A percentile compares a stretch with the other conserved stretches of the same genome.
Conservation (phyloP, 1,140 invertebrate genomes). For the Manduca sexta region DNA sequence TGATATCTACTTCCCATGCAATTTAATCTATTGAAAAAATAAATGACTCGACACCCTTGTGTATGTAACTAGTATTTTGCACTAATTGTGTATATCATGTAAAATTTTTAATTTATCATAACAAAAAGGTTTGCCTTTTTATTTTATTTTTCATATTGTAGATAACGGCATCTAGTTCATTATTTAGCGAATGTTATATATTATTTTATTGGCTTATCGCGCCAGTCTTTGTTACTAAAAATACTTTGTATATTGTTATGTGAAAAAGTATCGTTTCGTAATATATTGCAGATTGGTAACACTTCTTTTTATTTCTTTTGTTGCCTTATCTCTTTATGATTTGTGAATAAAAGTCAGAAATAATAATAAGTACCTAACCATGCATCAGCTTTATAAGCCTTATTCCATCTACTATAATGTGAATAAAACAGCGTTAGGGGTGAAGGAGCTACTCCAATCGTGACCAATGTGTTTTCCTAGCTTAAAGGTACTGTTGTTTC, state of each 20-base stretch:
- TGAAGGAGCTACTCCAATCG: too few relatives aligned
- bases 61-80: constrained; percentile 48
- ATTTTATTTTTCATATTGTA: constrained; percentile 41
- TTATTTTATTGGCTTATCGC: constrained; percentile 41
- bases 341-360: too few relatives aligned
- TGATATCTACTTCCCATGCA: neutral
- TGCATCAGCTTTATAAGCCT: too few relatives aligned
- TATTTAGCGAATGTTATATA: constrained; percentile 38
- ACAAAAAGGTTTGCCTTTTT: constrained; percentile 34
- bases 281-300: constrained; percentile 49
- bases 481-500: too few relatives aligned
- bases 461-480: too few relatives aligned
- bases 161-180: constrained; percentile 47
- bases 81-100: constrained; percentile 33
- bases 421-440: too few relatives aligned
- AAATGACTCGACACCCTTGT: constrained; percentile 1
- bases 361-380: too few relatives aligned
- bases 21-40: constrained; percentile 1
- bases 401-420: too few relatives aligned
- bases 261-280: constrained; percentile 42
- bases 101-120: constrained; percentile 45
- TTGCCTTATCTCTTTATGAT: neutral
- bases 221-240: constrained; percentile 41
- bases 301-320: neutral
- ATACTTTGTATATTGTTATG: constrained; percentile 53